Conservation (phyloP, 2,888 invertebrate species). For the Chelonus formosanus region DNA sequence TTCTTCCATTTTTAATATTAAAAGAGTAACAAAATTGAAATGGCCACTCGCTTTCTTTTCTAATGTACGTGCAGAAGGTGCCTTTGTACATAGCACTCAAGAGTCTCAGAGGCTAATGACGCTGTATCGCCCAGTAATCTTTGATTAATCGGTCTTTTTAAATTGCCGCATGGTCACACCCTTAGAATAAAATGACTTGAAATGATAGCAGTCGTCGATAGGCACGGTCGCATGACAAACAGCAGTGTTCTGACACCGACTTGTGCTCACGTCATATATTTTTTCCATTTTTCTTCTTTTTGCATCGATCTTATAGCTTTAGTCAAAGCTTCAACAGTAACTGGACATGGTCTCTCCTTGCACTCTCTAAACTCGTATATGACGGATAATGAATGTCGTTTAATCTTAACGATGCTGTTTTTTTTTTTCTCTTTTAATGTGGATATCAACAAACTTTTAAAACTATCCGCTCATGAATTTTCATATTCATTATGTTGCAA, state of each 20-base stretch:
- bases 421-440: conserved; percentile 49
- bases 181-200: conserved; percentile 56
- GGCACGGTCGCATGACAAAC: conserved; percentile 60
- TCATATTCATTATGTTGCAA: conserved; percentile 47
- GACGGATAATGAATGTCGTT: conserved; percentile 59
- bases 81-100: not conserved
- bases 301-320: conserved; percentile 24
- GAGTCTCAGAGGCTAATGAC: conserved; percentile 41
- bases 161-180: conserved; percentile 57
- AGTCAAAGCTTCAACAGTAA: conserved; percentile 5
- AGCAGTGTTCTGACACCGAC: conserved; percentile 50
- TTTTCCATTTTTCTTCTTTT: conserved; percentile 25
- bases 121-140: conserved; percentile 52
- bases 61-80: not conserved
- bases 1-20: not conserved
- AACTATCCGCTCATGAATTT: conserved; percentile 59
- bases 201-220: conserved; percentile 56
- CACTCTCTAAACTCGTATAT: no score
- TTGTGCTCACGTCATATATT: conserved; percentile 32
- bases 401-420: conserved; percentile 64
- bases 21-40: not conserved
- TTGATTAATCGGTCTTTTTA: conserved; percentile 52
- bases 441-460: conserved; percentile 57
- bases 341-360: not conserved
- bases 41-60: no score